Base-by-base conservation (phyloP, 2,888 invertebrate genomes). In the Gandaritis pyraliata region DNA sequence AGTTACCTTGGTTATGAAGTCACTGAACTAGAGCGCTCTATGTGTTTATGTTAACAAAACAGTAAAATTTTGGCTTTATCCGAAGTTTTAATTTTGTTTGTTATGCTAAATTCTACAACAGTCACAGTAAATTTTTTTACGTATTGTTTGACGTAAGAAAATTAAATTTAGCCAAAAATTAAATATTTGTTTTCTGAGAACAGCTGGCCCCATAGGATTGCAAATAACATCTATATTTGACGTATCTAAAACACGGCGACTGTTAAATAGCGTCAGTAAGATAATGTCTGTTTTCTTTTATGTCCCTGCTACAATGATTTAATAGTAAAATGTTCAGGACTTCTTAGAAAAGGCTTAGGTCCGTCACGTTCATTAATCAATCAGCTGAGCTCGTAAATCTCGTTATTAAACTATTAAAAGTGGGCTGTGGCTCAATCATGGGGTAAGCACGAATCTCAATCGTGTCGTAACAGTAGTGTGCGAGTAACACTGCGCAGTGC, bases 351-450 rank as follows among this genome's bases (percentile, higher is more conserved):
- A n/a, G n/a, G n/a, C n/a, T n/a, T n/a, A n/a, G n/a, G n/a, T n/a
- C n/a, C n/a, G 46, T 47, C 18, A 36, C 18, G 16, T 18, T n/a
- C 33, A 49, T 57, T 33, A 56, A 57, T 57, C 56, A 56, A 57
- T 57, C 56, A 43, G 49, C 18, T 30, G 6, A 12, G 48, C 48
- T 57, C 56, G 33, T 57, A 49, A 57, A 57, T 57, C 33, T 16
- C n/a, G n/a, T 15, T 49, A 56, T 54, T 33, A 46, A 54, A 45
- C 45, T 45, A 54, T 51, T 51, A 46, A 46, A 45, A 47, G 46
- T 38, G 46, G 46, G 36, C 36, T n/a, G 23, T 38, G 11, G 51
- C 38, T 46, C 54, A 36, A 54, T 38, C 38, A 23, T 15, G 10
- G 33, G 10, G 10, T 10, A 33, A 33, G 8, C 2, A 33, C 33